Conservation (phyloP, 2,797 vertebrate species). For the Lepilemur ruficaudatus region DNA sequence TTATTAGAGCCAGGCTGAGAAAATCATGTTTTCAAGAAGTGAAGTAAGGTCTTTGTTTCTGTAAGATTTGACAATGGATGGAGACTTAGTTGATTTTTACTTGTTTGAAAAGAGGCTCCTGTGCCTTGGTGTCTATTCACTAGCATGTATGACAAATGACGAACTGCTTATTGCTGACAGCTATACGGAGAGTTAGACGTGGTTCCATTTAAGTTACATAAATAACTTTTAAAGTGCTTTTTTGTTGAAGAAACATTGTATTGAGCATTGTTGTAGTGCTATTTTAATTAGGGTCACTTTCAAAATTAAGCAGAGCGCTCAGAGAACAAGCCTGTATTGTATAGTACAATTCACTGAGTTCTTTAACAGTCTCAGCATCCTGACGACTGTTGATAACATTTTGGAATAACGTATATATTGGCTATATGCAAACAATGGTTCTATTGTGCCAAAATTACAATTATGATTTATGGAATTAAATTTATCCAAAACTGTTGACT, state of each 20-base stretch:
- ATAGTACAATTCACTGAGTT: background rate
- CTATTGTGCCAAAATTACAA: background rate
- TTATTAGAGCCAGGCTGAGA: background rate
- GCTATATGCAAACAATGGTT: background rate
- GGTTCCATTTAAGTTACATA: background rate
- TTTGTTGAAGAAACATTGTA: background rate
- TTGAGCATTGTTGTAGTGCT: background rate
- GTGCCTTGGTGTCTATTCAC: background rate
- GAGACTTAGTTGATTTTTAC: background rate
- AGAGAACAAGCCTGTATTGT: background rate
- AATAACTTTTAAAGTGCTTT: background rate
- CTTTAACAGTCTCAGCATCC: background rate
- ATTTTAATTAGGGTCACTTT: background rate
- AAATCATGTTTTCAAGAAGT: background rate
- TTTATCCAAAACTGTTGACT: conserved; percentile 1
- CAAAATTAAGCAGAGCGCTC: background rate
- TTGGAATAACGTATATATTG: background rate
- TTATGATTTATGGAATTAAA: background rate
- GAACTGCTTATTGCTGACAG: background rate
- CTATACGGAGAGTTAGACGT: background rate
- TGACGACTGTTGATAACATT: background rate
- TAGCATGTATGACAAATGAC: background rate
- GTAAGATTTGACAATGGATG: background rate
- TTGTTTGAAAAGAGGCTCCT: background rate
- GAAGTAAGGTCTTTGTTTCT: background rate